Conservation (phyloP, 2,888 invertebrate species). For the Cantharis lateralis region DNA sequence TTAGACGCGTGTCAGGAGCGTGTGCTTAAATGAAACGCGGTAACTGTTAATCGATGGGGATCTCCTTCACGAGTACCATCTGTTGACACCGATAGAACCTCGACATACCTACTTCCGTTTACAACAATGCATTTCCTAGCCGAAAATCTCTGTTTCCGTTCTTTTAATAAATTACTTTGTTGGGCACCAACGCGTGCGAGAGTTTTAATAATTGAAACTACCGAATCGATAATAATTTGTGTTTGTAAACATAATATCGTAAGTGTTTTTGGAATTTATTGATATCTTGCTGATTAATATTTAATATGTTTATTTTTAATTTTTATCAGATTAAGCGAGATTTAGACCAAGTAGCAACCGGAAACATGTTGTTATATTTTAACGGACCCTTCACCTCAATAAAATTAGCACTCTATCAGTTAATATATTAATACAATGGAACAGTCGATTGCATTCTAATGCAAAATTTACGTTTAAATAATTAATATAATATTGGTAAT, state of each 20-base stretch:
- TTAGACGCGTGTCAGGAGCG: constrained; percentile 37
- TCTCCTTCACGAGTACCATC: constrained; percentile 45
- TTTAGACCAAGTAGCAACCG: not conserved
- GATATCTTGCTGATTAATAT: not conserved
- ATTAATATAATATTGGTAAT: not conserved
- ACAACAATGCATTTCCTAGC: constrained; percentile 33
- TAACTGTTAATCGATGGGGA: constrained; percentile 47
- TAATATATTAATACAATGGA: not conserved
- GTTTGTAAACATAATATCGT: not conserved
- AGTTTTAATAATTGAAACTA: not conserved
- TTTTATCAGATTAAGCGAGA: not conserved
- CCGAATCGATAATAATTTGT: not conserved
- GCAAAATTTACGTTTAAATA: not conserved
- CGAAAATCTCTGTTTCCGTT: constrained; percentile 35
- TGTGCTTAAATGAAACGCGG: constrained; percentile 39
- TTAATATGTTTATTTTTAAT: not conserved
- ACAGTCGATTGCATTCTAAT: not conserved
- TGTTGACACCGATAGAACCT: constrained; percentile 47
- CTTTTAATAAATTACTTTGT: constrained; percentile 29
- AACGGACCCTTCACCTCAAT: not conserved
- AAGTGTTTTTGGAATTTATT: not conserved
- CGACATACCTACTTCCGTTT: constrained; percentile 30
- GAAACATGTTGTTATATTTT: not conserved
- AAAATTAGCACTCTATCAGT: not conserved
- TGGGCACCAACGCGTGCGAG: not conserved